Evolutionary conservation across 2,888 invertebrate genomes (phyloP).

Genomic region (Philhelius pedissequus): DNA sequence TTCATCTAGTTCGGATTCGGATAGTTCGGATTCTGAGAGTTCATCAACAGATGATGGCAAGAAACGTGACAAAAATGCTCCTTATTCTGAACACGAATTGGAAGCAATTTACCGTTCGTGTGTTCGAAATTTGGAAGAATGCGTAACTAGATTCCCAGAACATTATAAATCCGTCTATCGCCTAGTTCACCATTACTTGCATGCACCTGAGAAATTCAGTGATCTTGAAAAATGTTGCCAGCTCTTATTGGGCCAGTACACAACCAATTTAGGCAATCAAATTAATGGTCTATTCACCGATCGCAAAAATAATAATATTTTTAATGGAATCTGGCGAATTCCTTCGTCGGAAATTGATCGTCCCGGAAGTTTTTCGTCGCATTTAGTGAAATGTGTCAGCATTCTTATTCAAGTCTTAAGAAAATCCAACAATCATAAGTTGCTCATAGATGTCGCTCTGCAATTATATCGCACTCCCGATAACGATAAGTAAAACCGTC

Average conservation of each 20-base stretch:
- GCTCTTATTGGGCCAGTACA: constrained; percentile 85
- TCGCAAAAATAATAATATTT: constrained; percentile 91
- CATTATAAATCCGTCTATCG: constrained; percentile 96
- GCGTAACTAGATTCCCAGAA: constrained; percentile 90
- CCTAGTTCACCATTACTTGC: constrained; percentile 90
- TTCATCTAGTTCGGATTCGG: constrained; percentile 79
- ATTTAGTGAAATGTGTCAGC: constrained; percentile 91
- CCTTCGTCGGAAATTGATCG: constrained; percentile 94
- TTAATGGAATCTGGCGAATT: constrained; percentile 96
- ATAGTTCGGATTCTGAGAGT: constrained; percentile 79
- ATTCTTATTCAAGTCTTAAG: constrained; percentile 90
- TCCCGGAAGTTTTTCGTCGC: constrained; percentile 93
- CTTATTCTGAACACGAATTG: constrained; percentile 71
- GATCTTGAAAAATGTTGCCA: constrained; percentile 86
- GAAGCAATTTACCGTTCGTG: constrained; percentile 84
- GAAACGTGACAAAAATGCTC: constrained; percentile 70
- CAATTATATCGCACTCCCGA: constrained; percentile 91
- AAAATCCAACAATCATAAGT: constrained; percentile 88
- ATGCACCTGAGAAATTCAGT: constrained; percentile 83
- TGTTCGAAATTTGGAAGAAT: constrained; percentile 89
- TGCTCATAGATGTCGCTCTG: constrained; percentile 88
- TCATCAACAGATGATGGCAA: constrained; percentile 69
- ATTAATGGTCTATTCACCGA: constrained; percentile 92
- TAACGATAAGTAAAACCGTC: constrained; percentile 85
- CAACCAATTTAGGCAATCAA: constrained; percentile 83